A percentile compares a stretch with the other conserved stretches of the same genome.
These are phyloP conservation scores for Epinephelus moara DNA, from an alignment of 2,113 vertebrate genomes.

Conservation along the genomic window DNA sequence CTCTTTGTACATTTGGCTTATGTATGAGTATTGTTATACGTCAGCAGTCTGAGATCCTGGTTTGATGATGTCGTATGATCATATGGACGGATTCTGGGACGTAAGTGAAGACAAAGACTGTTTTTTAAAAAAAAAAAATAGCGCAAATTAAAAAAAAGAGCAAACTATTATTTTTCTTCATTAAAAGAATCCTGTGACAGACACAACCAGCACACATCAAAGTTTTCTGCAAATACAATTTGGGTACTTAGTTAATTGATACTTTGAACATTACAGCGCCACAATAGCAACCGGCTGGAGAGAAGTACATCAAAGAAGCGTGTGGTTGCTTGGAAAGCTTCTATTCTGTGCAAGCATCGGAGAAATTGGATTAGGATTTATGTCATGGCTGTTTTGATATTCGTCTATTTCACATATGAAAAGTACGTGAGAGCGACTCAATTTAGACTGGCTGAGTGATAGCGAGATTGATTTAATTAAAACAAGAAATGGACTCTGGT, in stretches of 20 bases:
- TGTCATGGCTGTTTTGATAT: slow-evolving; percentile 69
- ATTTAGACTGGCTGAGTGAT: slow-evolving; percentile 72
- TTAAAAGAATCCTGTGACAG: slow-evolving; percentile 1
- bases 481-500: slow-evolving; percentile 60
- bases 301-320: slow-evolving; percentile 65
- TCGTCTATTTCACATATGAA: slow-evolving; percentile 67
- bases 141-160: neutral
- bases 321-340: slow-evolving; percentile 50
- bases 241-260: slow-evolving; percentile 61
- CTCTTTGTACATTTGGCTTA: slow-evolving; percentile 7
- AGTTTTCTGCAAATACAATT: slow-evolving; percentile 50
- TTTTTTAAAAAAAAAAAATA: neutral
- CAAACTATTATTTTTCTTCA: neutral
- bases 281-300: slow-evolving; percentile 48
- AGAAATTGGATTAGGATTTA: slow-evolving; percentile 79
- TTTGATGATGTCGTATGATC: neutral
- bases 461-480: slow-evolving; percentile 71
- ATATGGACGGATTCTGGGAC: neutral
- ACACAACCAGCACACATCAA: slow-evolving; percentile 43
- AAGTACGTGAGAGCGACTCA: slow-evolving; percentile 64
- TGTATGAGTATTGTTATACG: neutral
- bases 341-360: slow-evolving; percentile 43
- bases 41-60: neutral
- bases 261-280: slow-evolving; percentile 29
- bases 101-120: neutral